A percentile compares a stretch with the other conserved stretches of the same genome.
These are phyloP conservation scores for Neodiprion fabricii DNA, from an alignment of 1,140 invertebrate species.

Conservation along the genomic window DNA sequence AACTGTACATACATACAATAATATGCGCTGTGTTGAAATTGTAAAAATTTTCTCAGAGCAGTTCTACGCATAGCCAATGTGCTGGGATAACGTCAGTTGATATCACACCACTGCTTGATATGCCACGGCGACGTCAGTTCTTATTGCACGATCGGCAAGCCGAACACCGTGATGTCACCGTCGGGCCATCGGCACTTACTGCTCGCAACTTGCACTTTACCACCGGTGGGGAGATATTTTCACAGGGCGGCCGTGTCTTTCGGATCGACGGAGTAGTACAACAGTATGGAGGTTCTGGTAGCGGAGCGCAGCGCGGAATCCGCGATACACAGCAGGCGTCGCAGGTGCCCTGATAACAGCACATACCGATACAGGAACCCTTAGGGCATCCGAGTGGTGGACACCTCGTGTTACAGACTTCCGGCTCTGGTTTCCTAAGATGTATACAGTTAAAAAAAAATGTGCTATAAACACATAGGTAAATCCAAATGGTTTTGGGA, in stretches of 20 bases:
- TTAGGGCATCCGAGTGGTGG: conserved; percentile 44
- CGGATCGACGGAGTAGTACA: background rate
- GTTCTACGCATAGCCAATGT: too few relatives aligned
- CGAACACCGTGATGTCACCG: too few relatives aligned
- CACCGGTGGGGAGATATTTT: background rate
- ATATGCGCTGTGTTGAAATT: too few relatives aligned
- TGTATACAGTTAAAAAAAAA: background rate
- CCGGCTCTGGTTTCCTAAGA: conserved; percentile 44
- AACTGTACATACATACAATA: too few relatives aligned
- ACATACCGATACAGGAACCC: conserved; percentile 43
- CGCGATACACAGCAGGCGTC: conserved; percentile 39
- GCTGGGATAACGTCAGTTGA: too few relatives aligned
- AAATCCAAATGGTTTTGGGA: background rate
- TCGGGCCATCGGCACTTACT: too few relatives aligned
- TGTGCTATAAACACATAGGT: background rate
- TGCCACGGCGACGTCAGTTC: too few relatives aligned
- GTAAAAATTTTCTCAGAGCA: too few relatives aligned
- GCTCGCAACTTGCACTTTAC: too few relatives aligned
- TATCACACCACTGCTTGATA: too few relatives aligned
- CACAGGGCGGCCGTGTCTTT: background rate
- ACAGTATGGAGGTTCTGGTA: conserved; percentile 4
- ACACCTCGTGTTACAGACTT: conserved; percentile 44
- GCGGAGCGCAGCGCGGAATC: conserved; percentile 31
- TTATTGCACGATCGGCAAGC: too few relatives aligned
- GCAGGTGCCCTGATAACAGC: conserved; percentile 29